phyloP scores from a whole-genome alignment of 2,113 vertebrate genomes.

The Semnornis frantzii region DNA sequence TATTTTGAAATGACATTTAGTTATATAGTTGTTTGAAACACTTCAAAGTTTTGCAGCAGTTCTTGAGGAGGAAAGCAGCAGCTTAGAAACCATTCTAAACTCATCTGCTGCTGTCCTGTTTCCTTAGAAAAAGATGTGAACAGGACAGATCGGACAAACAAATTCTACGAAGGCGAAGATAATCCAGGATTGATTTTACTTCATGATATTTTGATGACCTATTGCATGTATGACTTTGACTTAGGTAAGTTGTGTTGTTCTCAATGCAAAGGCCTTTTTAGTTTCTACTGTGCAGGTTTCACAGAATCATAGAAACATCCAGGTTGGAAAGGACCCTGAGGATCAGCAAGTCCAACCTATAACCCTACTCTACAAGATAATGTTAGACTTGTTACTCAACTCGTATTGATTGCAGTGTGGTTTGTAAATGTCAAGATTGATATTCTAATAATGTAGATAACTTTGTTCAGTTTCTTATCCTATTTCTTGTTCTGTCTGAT shows the following conservation, averaged over 20 bases:
- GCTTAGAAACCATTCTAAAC: slow-evolving; percentile 30
- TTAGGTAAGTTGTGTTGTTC: slow-evolving; percentile 83
- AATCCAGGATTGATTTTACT: slow-evolving; percentile 94
- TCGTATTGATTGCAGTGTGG: background rate
- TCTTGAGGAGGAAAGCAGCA: slow-evolving; percentile 31
- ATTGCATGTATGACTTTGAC: slow-evolving; percentile 98
- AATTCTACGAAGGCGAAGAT: slow-evolving; percentile 94
- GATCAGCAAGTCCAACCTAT: no score
- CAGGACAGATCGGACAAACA: slow-evolving; percentile 93
- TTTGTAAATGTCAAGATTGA: background rate
- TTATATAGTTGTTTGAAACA: slow-evolving; percentile 15
- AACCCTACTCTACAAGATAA: background rate
- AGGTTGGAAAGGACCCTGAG: no score
- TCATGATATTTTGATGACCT: slow-evolving; percentile 98
- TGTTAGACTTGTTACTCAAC: background rate
- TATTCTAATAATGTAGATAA: background rate
- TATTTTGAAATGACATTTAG: slow-evolving; percentile 40
- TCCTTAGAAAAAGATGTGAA: slow-evolving; percentile 95
- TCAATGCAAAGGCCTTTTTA: background rate
- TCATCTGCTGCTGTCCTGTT: slow-evolving; percentile 51
- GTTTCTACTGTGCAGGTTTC: background rate
- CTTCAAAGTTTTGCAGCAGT: slow-evolving; percentile 50
- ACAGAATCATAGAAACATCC: no score
- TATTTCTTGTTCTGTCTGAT: background rate
- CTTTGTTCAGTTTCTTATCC: background rate